These are phyloP conservation scores for Archivesica marissinica DNA, from an alignment of 1,140 invertebrate genomes.

Conservation along the genomic window DNA sequence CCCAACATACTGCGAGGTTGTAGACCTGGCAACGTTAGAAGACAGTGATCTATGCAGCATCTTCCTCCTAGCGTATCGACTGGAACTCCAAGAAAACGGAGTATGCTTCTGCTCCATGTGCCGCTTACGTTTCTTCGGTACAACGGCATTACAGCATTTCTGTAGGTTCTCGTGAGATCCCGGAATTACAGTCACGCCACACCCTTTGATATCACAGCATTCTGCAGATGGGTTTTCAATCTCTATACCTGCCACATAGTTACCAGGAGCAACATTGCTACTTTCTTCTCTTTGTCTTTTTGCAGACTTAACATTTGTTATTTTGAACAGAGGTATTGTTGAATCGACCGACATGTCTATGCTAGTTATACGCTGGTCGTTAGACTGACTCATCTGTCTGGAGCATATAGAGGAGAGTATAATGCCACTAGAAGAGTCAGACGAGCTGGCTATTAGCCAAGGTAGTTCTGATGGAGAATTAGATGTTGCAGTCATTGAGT, in stretches of 20 bases:
- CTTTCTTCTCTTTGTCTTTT: too few species aligned
- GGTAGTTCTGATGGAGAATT: background rate
- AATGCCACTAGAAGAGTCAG: too few species aligned
- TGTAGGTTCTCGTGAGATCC: slow-evolving; percentile 74
- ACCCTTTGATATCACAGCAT: slow-evolving; percentile 74
- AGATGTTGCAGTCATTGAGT: background rate
- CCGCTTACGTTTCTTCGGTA: slow-evolving; percentile 81
- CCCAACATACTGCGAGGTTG: background rate
- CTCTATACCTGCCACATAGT: background rate
- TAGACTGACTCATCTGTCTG: too few species aligned
- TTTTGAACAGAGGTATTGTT: too few species aligned
- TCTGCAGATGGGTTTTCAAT: background rate
- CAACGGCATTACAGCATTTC: slow-evolving; percentile 80
- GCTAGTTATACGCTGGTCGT: too few species aligned
- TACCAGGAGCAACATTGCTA: background rate
- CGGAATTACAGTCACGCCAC: slow-evolving; percentile 76
- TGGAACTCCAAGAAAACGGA: slow-evolving; percentile 48
- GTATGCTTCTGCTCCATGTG: slow-evolving; percentile 81
- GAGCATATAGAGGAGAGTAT: too few species aligned
- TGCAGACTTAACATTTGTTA: too few species aligned
- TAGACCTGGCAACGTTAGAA: background rate
- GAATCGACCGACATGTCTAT: too few species aligned
- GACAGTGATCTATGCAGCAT: slow-evolving; percentile 29
- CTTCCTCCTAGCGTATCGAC: slow-evolving; percentile 52
- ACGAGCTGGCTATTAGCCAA: background rate